A percentile compares a stretch with the other conserved stretches of the same genome.
Conservation (phyloP, 2,888 invertebrate genomes). For the Acrobasis repandana region DNA sequence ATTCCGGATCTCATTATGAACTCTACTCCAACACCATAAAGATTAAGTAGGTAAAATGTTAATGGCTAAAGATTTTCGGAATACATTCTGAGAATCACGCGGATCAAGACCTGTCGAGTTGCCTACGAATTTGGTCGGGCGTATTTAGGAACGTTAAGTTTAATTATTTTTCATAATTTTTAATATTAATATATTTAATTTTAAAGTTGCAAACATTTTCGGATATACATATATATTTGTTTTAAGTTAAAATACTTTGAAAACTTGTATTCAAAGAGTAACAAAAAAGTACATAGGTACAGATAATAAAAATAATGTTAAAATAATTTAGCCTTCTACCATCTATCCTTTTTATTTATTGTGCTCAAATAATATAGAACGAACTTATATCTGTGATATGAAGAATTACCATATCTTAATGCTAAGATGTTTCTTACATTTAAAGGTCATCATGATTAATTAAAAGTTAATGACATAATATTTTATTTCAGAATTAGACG, state of each 20-base stretch:
- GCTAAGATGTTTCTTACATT: conserved; percentile 1
- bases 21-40: conserved; percentile 44
- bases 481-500: neutral
- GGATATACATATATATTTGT: too few relatives aligned
- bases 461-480: conserved; percentile 8
- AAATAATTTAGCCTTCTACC: too few relatives aligned
- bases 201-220: too few relatives aligned
- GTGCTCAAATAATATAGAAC: neutral
- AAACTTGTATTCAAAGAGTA: too few relatives aligned
- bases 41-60: conserved; percentile 32
- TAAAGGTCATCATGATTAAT: conserved; percentile 15
- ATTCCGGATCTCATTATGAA: conserved; percentile 45
- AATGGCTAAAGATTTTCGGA: conserved; percentile 45
- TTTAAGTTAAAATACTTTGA: too few relatives aligned
- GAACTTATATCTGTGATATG: neutral
- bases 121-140: conserved; percentile 46
- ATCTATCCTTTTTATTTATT: too few relatives aligned
- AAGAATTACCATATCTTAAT: conserved; percentile 10
- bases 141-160: conserved; percentile 27
- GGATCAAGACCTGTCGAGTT: conserved; percentile 59
- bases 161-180: too few relatives aligned
- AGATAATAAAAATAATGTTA: too few relatives aligned
- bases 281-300: too few relatives aligned
- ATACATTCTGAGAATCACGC: conserved; percentile 64
- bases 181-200: too few relatives aligned